phyloP scores from a whole-genome alignment of 1,140 invertebrate species.

The Calliphora vicina region DNA sequence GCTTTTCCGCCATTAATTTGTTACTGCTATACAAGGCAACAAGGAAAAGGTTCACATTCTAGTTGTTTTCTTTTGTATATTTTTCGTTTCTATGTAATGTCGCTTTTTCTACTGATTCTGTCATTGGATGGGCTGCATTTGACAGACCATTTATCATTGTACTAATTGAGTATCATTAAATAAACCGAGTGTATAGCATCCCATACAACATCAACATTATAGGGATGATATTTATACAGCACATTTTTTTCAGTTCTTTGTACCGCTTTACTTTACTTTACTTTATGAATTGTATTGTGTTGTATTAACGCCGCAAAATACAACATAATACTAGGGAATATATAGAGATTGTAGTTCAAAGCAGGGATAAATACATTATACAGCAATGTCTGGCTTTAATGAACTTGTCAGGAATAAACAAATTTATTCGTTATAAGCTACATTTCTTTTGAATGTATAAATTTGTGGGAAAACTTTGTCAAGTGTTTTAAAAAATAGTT shows the following conservation, averaged over 20 bases:
- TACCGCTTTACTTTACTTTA: too few species aligned
- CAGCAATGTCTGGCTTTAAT: background rate
- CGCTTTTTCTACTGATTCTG: background rate
- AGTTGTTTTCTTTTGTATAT: background rate
- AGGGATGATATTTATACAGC: background rate
- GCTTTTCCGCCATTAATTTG: too few species aligned
- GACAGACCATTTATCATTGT: conserved; percentile 29
- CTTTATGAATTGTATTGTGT: background rate
- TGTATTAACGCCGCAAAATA: background rate
- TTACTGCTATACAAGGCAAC: too few species aligned
- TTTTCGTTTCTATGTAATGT: background rate
- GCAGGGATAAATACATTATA: background rate
- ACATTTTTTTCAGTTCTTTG: background rate
- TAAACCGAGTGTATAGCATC: background rate
- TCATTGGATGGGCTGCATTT: conserved; percentile 13
- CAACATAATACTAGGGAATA: background rate
- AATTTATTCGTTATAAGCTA: too few species aligned
- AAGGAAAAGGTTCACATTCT: background rate
- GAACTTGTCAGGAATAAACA: background rate
- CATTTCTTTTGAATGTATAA: too few species aligned
- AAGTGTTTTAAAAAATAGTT: too few species aligned
- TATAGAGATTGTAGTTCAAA: too few species aligned
- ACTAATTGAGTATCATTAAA: conserved; percentile 33
- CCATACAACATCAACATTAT: background rate
- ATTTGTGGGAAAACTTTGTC: too few species aligned